Conservation (phyloP, 2,888 invertebrate species). For the Dendrolimus houi region DNA sequence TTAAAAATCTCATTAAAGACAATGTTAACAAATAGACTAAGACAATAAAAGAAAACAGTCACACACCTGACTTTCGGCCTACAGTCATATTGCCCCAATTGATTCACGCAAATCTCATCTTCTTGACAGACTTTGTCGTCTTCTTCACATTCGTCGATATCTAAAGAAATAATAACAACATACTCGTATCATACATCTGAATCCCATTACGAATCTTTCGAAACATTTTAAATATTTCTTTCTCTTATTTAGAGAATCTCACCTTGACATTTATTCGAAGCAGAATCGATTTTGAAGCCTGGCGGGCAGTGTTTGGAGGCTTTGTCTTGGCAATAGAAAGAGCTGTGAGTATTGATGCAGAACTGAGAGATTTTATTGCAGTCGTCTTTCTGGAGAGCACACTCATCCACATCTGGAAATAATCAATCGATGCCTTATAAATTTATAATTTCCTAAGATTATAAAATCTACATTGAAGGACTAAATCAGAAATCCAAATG, state of each 20-base stretch:
- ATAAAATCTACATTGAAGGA: background rate
- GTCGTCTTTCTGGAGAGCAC: constrained; percentile 76
- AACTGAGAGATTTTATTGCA: constrained; percentile 80
- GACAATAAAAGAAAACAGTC: too few species aligned
- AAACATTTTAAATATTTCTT: too few species aligned
- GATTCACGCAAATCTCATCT: constrained; percentile 89
- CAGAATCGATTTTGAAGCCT: constrained; percentile 76
- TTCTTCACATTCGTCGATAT: constrained; percentile 90
- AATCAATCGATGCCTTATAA: too few species aligned
- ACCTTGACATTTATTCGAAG: constrained; percentile 76
- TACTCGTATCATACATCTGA: too few species aligned
- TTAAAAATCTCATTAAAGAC: too few species aligned
- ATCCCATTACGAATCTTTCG: too few species aligned
- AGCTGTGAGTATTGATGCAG: constrained; percentile 82
- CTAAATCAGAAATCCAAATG: background rate
- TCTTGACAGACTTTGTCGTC: constrained; percentile 85
- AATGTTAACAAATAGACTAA: background rate
- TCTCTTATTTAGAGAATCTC: constrained; percentile 3
- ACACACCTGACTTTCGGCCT: constrained; percentile 50
- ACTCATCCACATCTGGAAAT: constrained; percentile 82
- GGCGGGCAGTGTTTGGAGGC: constrained; percentile 77
- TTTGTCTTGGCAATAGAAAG: constrained; percentile 80
- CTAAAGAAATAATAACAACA: constrained; percentile 56
- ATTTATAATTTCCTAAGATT: background rate
- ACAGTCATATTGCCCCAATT: constrained; percentile 87